Evolutionary conservation across 2,888 invertebrate genomes (phyloP), one percentile per base, ranked within the genome.

Genomic region (Branchipolynoe longqiensis): DNA sequence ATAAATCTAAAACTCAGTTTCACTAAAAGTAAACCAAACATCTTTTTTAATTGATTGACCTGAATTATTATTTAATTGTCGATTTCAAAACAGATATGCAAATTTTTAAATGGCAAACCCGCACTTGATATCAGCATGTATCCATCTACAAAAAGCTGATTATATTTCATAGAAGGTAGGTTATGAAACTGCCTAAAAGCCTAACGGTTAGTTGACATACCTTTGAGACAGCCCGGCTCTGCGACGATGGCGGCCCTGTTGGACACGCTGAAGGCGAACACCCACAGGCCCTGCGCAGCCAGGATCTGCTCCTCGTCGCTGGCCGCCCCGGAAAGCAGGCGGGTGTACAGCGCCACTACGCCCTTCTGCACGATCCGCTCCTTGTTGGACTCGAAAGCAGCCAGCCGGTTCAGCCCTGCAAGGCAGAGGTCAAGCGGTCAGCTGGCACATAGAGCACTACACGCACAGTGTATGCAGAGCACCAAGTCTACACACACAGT

Each of bases 321-420:
- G 41, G 86, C 86, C 4, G 89, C 89, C 22, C 85, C 73, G 58
- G 69, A 28, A 38, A 91, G 62, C 8, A 90, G 82, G 1, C 85
- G 82, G 41, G 90, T 87, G 83, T 90, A 91, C 56, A 91, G 82
- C 6, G 89, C 87, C 33, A 92, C 82, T n/a, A 87, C 89, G 0
- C 91, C 90, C 56, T 89, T 89, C 69, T 87, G 84, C 1, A 91
- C 90, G 4, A 92, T 88, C 38, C 89, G 87, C n/a, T 90, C 90
- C 86, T 92, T 92, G 89, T 92, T 92, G 62, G 89, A 87, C 83
- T 92, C 92, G 86, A 90, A 91, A 6, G 89, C 87, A 0, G 90
- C 89, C 18, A 92, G 87, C 69, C 92, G 91, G 85, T 91, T 91
- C 33, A 92, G 84, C 56, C 86, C 88, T 88, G 85, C 4, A 62